Percentiles rank a stretch among this genome's conserved stretches.
Evolutionary conservation across 2,888 invertebrate genomes (phyloP).

Genomic region (Euphydryas editha): DNA sequence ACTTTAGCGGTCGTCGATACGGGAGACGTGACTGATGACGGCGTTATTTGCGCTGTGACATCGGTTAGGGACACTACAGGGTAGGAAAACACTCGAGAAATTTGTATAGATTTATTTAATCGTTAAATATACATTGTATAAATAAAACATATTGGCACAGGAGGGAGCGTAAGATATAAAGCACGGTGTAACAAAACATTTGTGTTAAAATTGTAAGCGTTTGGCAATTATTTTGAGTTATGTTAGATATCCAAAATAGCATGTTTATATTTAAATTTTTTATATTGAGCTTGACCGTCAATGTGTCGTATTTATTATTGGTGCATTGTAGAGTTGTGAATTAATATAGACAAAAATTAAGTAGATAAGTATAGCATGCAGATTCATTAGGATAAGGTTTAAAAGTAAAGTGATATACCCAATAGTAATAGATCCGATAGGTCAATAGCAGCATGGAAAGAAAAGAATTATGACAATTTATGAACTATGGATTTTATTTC

Average conservation of each 20-base stretch:
- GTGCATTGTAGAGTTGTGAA: slow-evolving; percentile 62
- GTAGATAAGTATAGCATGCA: slow-evolving; percentile 64
- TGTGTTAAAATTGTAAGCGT: slow-evolving; percentile 69
- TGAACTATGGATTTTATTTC: slow-evolving; percentile 9
- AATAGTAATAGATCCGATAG: slow-evolving; percentile 77
- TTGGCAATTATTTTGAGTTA: slow-evolving; percentile 35
- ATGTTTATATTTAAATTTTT: slow-evolving; percentile 81
- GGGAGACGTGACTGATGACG: slow-evolving; percentile 76
- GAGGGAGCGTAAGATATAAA: slow-evolving; percentile 43
- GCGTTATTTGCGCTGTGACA: slow-evolving; percentile 80
- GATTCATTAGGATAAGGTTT: slow-evolving; percentile 50
- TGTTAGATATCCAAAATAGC: slow-evolving; percentile 74
- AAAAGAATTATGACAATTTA: slow-evolving; percentile 73
- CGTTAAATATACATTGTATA: slow-evolving; percentile 57
- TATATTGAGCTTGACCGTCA: slow-evolving; percentile 79
- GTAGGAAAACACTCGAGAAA: slow-evolving; percentile 48
- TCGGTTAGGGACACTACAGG: slow-evolving; percentile 81
- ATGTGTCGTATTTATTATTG: slow-evolving; percentile 73
- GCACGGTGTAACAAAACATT: slow-evolving; percentile 55
- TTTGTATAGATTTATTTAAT: slow-evolving; percentile 63
- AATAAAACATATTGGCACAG: slow-evolving; percentile 55
- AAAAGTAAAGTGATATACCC: slow-evolving; percentile 66
- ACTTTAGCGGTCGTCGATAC: slow-evolving; percentile 70
- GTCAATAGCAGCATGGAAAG: slow-evolving; percentile 78
- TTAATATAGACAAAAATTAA: slow-evolving; percentile 49